Conservation (phyloP, 2,797 vertebrate genomes). For the Leucoraja ocellata region DNA sequence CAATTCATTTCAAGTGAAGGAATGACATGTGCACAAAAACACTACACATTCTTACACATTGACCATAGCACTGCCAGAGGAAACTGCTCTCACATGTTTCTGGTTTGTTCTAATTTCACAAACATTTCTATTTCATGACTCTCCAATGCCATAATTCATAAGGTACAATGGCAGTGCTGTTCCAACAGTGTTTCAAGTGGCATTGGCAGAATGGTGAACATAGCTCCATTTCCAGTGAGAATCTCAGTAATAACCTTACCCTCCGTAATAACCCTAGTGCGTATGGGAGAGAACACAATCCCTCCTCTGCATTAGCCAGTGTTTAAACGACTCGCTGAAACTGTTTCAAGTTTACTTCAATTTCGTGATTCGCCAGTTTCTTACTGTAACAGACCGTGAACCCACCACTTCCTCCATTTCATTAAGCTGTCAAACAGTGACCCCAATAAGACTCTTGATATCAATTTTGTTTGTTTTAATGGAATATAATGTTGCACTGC, state of each 20-base stretch:
- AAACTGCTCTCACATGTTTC: background rate
- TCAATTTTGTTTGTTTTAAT: constrained; percentile 11
- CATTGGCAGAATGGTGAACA: background rate
- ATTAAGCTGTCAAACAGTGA: constrained; percentile 17
- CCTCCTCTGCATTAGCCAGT: constrained; percentile 13
- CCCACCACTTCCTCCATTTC: background rate
- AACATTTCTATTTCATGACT: no score
- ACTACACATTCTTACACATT: background rate
- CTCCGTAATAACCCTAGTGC: background rate
- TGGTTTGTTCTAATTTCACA: background rate
- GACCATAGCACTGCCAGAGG: background rate
- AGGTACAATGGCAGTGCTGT: background rate
- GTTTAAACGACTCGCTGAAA: background rate
- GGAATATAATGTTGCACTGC: constrained; percentile 20
- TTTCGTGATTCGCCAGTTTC: background rate
- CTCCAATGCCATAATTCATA: constrained; percentile 9
- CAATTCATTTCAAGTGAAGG: background rate
- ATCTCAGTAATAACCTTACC: background rate
- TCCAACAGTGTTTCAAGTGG: background rate
- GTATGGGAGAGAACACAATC: background rate
- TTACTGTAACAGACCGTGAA: background rate
- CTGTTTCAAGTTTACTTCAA: background rate
- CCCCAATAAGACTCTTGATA: background rate
- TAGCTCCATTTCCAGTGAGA: background rate
- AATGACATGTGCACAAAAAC: background rate